These are phyloP conservation scores for Hirudinaria manillensis DNA, from an alignment of 2,888 invertebrate genomes.

Conservation along the genomic window DNA sequence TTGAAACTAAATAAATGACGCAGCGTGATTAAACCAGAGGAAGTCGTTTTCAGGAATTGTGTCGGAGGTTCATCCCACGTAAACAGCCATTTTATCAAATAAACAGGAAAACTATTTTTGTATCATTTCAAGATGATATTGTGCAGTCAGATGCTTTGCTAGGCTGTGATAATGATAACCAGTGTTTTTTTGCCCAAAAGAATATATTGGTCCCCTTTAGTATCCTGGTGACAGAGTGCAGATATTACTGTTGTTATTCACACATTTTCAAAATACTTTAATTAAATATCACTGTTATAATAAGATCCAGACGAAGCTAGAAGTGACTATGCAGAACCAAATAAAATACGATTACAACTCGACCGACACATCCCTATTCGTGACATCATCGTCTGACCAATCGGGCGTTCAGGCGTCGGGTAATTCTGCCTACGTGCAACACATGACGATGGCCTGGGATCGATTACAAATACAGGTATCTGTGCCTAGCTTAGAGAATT, in stretches of 20 bases:
- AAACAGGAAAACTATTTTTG: no score
- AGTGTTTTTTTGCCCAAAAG: no score
- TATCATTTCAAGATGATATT: no score
- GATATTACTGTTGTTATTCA: no score
- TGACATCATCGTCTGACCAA: background rate
- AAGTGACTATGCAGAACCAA: conserved; percentile 26
- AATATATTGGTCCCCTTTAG: no score
- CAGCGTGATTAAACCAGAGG: no score
- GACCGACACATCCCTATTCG: conserved; percentile 4
- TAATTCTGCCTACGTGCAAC: background rate
- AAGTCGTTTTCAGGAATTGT: background rate
- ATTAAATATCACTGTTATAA: conserved; percentile 14
- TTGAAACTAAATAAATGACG: background rate
- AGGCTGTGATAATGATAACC: no score
- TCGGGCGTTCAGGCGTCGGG: background rate
- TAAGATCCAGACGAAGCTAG: conserved; percentile 21
- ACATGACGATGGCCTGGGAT: conserved; percentile 25
- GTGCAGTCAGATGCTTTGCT: no score
- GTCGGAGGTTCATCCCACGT: no score
- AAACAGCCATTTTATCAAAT: no score
- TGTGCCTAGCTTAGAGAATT: no score
- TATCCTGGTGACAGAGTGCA: no score
- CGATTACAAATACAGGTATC: conserved; percentile 25
- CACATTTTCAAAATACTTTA: background rate
- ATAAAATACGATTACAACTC: conserved; percentile 29